Conservation (phyloP, 2,888 invertebrate species). For the Barypeithes pellucidus region DNA sequence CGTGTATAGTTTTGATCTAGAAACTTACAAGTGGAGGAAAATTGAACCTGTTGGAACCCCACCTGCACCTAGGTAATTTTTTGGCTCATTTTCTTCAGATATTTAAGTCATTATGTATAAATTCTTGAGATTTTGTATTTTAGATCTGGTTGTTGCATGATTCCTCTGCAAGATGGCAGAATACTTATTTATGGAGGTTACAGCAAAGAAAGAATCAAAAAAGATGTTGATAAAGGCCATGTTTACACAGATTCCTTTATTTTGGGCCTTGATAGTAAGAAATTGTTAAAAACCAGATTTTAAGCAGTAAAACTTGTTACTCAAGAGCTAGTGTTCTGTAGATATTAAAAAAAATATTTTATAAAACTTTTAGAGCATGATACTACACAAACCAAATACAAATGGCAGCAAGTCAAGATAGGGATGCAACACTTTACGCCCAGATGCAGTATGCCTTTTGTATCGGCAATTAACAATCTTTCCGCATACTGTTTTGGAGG, state of each 20-base stretch:
- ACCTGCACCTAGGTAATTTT: slow-evolving; percentile 78
- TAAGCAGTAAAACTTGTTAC: background rate
- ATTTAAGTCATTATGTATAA: no score
- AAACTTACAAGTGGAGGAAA: slow-evolving; percentile 85
- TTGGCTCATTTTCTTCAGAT: background rate
- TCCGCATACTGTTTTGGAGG: slow-evolving; percentile 90
- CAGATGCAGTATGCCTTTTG: slow-evolving; percentile 80
- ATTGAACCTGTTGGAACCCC: slow-evolving; percentile 78
- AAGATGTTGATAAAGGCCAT: slow-evolving; percentile 82
- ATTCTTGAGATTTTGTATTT: slow-evolving; percentile 8
- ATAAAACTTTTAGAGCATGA: slow-evolving; percentile 75
- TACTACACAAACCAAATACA: slow-evolving; percentile 78
- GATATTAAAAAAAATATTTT: no score
- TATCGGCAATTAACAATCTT: slow-evolving; percentile 75
- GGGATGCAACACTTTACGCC: slow-evolving; percentile 78
- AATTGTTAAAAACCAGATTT: background rate
- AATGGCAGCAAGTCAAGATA: slow-evolving; percentile 80
- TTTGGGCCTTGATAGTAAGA: slow-evolving; percentile 77
- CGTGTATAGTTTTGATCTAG: slow-evolving; percentile 85
- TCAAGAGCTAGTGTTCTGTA: no score
- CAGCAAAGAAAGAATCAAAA: slow-evolving; percentile 81
- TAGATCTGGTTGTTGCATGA: slow-evolving; percentile 84
- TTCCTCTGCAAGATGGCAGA: slow-evolving; percentile 77
- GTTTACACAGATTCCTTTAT: slow-evolving; percentile 82
- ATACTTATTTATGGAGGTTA: slow-evolving; percentile 85